Evolutionary conservation across 2,888 invertebrate species (phyloP).

Genomic region (Melanchra persicariae): DNA sequence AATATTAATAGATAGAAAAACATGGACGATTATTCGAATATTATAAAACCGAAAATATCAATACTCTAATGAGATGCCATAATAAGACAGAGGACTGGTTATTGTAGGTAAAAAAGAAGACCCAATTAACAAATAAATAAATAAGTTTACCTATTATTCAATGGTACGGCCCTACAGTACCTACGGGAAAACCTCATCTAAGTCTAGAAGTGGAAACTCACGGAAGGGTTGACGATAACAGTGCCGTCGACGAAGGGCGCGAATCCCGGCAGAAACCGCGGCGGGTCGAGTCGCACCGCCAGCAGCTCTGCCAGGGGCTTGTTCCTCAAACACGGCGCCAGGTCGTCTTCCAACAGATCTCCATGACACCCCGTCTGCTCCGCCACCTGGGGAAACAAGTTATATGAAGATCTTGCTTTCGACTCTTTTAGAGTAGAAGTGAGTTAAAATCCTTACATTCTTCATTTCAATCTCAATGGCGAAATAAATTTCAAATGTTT

Average conservation of each 20-base stretch:
- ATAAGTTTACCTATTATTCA: too few species aligned
- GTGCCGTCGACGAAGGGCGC: slow-evolving; percentile 99
- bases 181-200: too few species aligned
- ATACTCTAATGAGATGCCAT: too few species aligned
- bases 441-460: not conserved
- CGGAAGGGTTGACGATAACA: slow-evolving; percentile 93
- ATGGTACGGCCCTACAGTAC: too few species aligned
- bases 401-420: not conserved
- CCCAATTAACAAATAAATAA: too few species aligned
- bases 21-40: too few species aligned
- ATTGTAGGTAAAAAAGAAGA: too few species aligned
- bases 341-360: slow-evolving; percentile 95
- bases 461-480: not conserved
- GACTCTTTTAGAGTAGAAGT: not conserved
- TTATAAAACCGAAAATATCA: too few species aligned
- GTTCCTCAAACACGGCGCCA: slow-evolving; percentile 95
- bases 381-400: slow-evolving; percentile 90
- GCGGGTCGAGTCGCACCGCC: slow-evolving; percentile 94
- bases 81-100: too few species aligned
- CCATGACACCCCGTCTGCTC: slow-evolving; percentile 96
- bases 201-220: slow-evolving; percentile 74
- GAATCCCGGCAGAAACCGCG: slow-evolving; percentile 96
- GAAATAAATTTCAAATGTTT: slow-evolving; percentile 4
- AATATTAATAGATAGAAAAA: too few species aligned
- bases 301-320: slow-evolving; percentile 94